Conservation (phyloP, 2,113 vertebrate species). For the Arvicanthis niloticus region DNA sequence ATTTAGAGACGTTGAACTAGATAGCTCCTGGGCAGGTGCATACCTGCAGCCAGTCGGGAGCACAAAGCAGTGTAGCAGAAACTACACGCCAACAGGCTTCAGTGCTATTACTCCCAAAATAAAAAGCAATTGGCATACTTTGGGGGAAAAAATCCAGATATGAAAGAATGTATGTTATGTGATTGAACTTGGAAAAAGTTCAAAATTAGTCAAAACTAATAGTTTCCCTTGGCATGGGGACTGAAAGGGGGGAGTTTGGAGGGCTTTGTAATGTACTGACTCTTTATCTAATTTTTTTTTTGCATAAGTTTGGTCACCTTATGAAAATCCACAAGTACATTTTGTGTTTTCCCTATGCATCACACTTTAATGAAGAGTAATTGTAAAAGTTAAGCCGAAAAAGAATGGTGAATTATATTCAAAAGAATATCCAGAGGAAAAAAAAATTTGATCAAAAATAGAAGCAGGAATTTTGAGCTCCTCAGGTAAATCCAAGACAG, state of each 20-base stretch:
- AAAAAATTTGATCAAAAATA: background rate
- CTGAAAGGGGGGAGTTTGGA: background rate
- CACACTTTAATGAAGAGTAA: background rate
- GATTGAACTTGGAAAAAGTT: background rate
- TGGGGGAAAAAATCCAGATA: conserved; percentile 22
- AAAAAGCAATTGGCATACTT: conserved; percentile 51
- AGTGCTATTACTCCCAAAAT: conserved; percentile 41
- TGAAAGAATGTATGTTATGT: background rate
- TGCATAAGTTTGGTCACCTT: background rate
- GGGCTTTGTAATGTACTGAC: background rate
- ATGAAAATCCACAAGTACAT: background rate
- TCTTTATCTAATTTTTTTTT: conserved; percentile 2
- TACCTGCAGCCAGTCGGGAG: too few relatives aligned
- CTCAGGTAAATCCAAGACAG: background rate
- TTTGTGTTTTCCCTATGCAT: conserved; percentile 9
- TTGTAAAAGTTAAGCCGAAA: conserved; percentile 36
- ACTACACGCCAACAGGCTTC: background rate
- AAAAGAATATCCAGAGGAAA: background rate
- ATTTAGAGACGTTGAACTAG: too few relatives aligned
- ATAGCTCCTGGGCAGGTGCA: too few relatives aligned
- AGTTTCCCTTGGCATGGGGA: background rate
- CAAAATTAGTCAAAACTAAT: background rate
- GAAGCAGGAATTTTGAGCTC: background rate
- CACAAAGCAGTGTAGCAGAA: too few relatives aligned
- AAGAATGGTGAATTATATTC: background rate